These are phyloP conservation scores for Charadrius vociferus DNA, from an alignment of 2,113 vertebrate species.

Conservation along the genomic window DNA sequence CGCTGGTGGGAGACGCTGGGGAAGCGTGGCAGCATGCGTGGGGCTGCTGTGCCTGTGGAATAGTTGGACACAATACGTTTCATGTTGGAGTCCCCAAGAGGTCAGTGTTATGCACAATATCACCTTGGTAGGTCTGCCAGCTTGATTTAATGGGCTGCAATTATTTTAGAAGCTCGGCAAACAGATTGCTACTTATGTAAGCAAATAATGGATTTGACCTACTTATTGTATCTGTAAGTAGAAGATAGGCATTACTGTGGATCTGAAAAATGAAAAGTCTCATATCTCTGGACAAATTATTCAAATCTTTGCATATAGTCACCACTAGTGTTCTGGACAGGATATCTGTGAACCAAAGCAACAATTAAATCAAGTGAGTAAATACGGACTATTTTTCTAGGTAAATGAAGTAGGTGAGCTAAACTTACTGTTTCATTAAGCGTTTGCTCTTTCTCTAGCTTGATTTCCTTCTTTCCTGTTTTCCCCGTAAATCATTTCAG, in stretches of 20 bases:
- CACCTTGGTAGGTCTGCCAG: background rate
- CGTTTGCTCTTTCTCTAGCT: background rate
- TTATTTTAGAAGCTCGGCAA: background rate
- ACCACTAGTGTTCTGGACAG: background rate
- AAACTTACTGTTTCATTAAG: background rate
- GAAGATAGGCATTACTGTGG: background rate
- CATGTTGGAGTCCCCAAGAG: background rate
- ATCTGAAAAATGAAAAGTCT: background rate
- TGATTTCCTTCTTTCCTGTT: background rate
- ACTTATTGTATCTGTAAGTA: background rate
- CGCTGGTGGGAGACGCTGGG: background rate
- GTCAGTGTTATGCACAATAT: background rate
- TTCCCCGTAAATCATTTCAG: background rate
- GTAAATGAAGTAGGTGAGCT: background rate
- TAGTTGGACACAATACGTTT: background rate
- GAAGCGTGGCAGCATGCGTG: background rate
- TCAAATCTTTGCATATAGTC: background rate
- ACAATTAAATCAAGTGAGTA: background rate
- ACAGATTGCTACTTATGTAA: slow-evolving; percentile 30
- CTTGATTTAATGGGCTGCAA: slow-evolving; percentile 1
- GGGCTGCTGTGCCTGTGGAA: background rate
- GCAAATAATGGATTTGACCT: slow-evolving; percentile 32
- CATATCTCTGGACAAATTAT: background rate
- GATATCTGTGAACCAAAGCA: background rate
- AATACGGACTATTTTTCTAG: background rate